phyloP scores from a whole-genome alignment of 2,888 invertebrate genomes.

The Cyaniris semiargus region DNA sequence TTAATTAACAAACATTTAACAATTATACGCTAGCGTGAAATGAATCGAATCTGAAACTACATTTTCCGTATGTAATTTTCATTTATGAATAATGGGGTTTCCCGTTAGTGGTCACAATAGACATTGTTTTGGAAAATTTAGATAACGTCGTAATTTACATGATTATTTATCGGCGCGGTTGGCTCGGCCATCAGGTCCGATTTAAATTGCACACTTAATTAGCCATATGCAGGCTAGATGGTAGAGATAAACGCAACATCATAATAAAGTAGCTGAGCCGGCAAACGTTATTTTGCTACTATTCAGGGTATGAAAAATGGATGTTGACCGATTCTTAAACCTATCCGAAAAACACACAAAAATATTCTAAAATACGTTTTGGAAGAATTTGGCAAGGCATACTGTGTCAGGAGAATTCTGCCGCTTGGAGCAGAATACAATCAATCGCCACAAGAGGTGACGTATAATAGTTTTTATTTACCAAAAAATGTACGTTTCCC shows the following conservation, averaged over 20 bases:
- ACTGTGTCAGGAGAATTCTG: too few relatives aligned
- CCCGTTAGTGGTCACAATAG: slow-evolving; percentile 4
- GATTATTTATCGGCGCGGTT: slow-evolving; percentile 24
- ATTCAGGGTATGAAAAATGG: background rate
- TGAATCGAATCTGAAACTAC: background rate
- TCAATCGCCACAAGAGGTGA: too few relatives aligned
- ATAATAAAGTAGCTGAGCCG: background rate
- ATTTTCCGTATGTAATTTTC: slow-evolving; percentile 21
- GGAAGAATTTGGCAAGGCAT: too few relatives aligned
- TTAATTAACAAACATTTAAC: background rate
- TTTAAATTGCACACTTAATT: slow-evolving; percentile 7
- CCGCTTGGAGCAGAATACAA: too few relatives aligned
- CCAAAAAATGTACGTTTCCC: too few relatives aligned
- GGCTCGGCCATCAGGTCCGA: background rate
- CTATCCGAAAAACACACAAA: background rate
- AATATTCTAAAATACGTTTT: too few relatives aligned
- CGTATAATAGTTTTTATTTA: too few relatives aligned
- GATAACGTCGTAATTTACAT: slow-evolving; percentile 22
- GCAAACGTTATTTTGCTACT: background rate
- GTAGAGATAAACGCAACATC: background rate
- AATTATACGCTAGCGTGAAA: background rate
- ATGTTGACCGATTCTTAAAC: background rate
- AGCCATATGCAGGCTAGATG: background rate
- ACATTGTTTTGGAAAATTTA: slow-evolving; percentile 17
- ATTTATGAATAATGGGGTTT: background rate